These are phyloP conservation scores for Ophiodon elongatus DNA, from an alignment of 2,113 vertebrate genomes.

Conservation along the genomic window DNA sequence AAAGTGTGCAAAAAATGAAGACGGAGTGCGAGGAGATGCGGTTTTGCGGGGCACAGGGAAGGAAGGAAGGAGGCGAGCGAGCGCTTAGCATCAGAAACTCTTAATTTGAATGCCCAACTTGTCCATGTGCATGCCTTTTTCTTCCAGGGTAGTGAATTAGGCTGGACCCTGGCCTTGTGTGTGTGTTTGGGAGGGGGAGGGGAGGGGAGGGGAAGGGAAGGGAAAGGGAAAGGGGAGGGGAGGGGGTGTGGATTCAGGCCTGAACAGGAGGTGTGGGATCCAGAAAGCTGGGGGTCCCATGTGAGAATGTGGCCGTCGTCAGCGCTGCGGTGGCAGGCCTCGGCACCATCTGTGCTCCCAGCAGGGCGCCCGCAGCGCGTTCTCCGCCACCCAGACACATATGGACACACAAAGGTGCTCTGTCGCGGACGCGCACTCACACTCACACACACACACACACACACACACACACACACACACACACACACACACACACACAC, in stretches of 20 bases:
- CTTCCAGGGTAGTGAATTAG: slow-evolving; percentile 66
- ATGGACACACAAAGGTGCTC: slow-evolving; percentile 80
- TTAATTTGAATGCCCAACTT: slow-evolving; percentile 35
- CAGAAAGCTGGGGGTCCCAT: slow-evolving; percentile 84
- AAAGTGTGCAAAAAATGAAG: slow-evolving; percentile 57
- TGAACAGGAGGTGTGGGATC: slow-evolving; percentile 82
- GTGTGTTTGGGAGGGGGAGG: background rate
- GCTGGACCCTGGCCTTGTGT: slow-evolving; percentile 58
- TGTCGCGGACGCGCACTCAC: slow-evolving; percentile 25
- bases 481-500: background rate
- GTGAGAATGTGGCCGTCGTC: slow-evolving; percentile 85
- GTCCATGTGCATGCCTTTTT: slow-evolving; percentile 55
- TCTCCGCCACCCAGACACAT: slow-evolving; percentile 77
- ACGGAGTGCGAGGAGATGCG: slow-evolving; percentile 29
- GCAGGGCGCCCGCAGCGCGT: slow-evolving; percentile 75
- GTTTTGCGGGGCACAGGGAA: slow-evolving; percentile 9
- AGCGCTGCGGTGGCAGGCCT: slow-evolving; percentile 77
- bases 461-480: slow-evolving; percentile 24
- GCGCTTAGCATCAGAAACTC: slow-evolving; percentile 35
- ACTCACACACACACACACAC: slow-evolving; percentile 12
- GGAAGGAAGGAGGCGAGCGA: background rate
- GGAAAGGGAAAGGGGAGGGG: background rate
- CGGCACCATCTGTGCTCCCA: slow-evolving; percentile 85
- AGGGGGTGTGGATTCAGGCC: slow-evolving; percentile 58
- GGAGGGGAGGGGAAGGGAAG: background rate